Evolutionary conservation across 2,888 invertebrate species (phyloP), one percentile per base, ranked within the genome.

Genomic region (Melinaea menophilus): DNA sequence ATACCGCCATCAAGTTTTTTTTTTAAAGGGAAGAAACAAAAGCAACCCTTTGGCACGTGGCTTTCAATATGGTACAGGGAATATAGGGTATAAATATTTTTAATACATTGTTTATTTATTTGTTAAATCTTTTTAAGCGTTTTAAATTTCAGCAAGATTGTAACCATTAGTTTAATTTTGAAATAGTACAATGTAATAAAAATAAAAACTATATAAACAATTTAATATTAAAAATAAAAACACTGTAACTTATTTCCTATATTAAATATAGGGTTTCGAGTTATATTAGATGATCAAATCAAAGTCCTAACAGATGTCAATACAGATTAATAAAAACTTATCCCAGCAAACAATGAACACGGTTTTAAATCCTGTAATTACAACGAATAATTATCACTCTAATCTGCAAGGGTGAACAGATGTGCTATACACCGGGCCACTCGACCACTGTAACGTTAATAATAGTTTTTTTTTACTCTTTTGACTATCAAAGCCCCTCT

Each of bases 391-490:
- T 90, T 89, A 90, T 88, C 87, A 85, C 80, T 80, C 72, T 88
- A 90, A 90, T 90, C 90, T 89, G 77, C 78, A 75, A 80, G 81
- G 85, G 80, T 79, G 84, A 86, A 87, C 90, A 90, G 90, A 90
- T 90, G 90, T 81, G 89, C 80, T 64, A 77, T 73, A 75, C 90
- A 89, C 88, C 89, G 87, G 89, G 89, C 89, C 88, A 83, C 88
- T 88, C 85, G 72, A 85, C 87, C 89, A 90, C 86, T 90, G 89
- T 89, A 85, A 82, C 89, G 90, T 89, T 84, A 81, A 88, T 88
- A 89, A 90, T 88, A 85, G 84, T 82, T 76, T 74, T 73, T 73
- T 81, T 83, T 83, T 84, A 78, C 79, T 81, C 81, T 81, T 82
- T 85, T 84, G 80, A 84, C 82, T 82, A 82, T 80, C 78, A 80